Percentiles rank a stretch among this genome's conserved stretches.
Conservation (phyloP, 2,888 invertebrate genomes). For the Drosophila leonis region DNA sequence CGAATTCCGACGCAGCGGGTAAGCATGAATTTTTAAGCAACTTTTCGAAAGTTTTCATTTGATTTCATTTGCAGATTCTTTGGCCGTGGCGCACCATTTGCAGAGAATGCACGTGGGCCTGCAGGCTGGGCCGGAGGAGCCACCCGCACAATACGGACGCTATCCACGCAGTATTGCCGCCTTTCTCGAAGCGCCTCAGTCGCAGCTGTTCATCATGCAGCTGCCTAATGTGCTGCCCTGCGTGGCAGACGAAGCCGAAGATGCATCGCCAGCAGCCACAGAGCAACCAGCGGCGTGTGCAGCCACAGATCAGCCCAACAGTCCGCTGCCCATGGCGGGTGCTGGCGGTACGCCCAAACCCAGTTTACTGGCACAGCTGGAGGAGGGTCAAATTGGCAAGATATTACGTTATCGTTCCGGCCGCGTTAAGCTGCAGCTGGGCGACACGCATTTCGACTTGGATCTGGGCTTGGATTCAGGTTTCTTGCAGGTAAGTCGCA, state of each 20-base stretch:
- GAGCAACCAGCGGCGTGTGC: constrained; percentile 10
- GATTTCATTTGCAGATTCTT: constrained; percentile 37
- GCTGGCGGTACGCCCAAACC: constrained; percentile 27
- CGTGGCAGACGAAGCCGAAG: constrained; percentile 65
- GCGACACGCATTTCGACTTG: constrained; percentile 87
- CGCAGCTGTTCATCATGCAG: constrained; percentile 84
- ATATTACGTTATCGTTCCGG: constrained; percentile 87
- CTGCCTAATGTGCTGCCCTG: constrained; percentile 71
- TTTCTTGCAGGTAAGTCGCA: constrained; percentile 85
- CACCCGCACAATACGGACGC: constrained; percentile 61
- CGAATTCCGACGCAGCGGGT: constrained; percentile 29
- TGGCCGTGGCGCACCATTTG: constrained; percentile 68
- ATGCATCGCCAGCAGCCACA: constrained; percentile 17
- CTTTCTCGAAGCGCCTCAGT: constrained; percentile 72
- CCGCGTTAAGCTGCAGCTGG: constrained; percentile 87
- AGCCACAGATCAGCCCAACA: constrained; percentile 34
- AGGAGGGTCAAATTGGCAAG: constrained; percentile 88
- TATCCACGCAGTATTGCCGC: constrained; percentile 81
- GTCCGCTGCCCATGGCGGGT: constrained; percentile 25
- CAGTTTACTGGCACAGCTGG: constrained; percentile 82
- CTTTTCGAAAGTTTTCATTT: background rate
- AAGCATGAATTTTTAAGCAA: background rate
- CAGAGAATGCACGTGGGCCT: constrained; percentile 70
- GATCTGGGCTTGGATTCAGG: constrained; percentile 87
- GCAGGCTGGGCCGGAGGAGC: constrained; percentile 42